Percentiles rank a stretch among this genome's conserved stretches.
Evolutionary conservation across 2,113 vertebrate genomes (phyloP).

Genomic region (Apodemus sylvaticus): DNA sequence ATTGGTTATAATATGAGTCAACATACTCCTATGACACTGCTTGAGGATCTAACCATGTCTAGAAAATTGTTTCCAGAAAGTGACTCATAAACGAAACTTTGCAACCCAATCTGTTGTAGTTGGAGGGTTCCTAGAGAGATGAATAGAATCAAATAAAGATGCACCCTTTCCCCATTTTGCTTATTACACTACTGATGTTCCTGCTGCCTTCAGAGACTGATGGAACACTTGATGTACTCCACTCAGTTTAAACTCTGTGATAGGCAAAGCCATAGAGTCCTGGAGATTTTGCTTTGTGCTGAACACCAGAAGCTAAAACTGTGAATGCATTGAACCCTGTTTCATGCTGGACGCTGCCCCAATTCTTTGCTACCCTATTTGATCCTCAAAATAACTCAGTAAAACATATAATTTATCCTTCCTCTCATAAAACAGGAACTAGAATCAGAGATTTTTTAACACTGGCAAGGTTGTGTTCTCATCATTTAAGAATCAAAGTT

Average conservation of each 20-base stretch:
- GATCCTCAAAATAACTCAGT: background rate
- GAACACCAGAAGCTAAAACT: background rate
- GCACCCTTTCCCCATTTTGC: constrained; percentile 55
- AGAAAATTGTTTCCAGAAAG: constrained; percentile 58
- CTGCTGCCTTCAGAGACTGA: constrained; percentile 31
- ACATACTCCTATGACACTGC: background rate
- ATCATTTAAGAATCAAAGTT: constrained; percentile 7
- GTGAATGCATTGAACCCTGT: background rate
- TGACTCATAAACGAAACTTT: constrained; percentile 61
- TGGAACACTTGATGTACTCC: constrained; percentile 48
- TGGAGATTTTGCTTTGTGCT: background rate
- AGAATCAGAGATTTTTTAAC: background rate
- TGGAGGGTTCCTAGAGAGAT: constrained; percentile 46
- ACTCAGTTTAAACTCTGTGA: background rate
- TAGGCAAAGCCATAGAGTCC: background rate
- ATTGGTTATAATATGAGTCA: background rate
- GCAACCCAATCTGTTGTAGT: constrained; percentile 40
- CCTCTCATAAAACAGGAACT: background rate
- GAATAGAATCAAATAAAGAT: constrained; percentile 55
- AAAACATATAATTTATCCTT: background rate
- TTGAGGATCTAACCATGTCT: constrained; percentile 27
- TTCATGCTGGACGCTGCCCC: background rate
- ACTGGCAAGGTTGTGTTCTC: background rate
- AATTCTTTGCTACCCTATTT: background rate
- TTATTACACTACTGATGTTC: constrained; percentile 61